These are phyloP conservation scores for Drosophila arawakana DNA, from an alignment of 1,140 invertebrate genomes.

Conservation along the genomic window DNA sequence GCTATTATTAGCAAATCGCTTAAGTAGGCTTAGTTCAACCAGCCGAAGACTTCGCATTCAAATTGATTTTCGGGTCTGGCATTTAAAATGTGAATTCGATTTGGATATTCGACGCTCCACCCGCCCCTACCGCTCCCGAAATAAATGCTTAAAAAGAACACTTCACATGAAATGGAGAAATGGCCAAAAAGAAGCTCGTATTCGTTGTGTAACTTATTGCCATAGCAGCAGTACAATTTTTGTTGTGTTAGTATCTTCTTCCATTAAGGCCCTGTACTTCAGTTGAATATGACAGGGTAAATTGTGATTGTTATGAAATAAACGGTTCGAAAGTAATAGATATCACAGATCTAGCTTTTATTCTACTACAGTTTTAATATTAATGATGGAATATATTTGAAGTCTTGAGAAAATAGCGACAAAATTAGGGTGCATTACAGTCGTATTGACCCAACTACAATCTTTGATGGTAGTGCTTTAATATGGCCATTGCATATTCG, in stretches of 20 bases:
- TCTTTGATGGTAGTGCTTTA: constrained; percentile 5
- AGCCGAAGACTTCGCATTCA: constrained; percentile 28
- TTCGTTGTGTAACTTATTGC: constrained; percentile 19
- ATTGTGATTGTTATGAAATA: too few species aligned
- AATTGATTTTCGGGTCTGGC: constrained; percentile 48
- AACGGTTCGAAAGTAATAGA: too few species aligned
- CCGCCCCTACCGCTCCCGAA: neutral
- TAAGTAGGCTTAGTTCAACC: constrained; percentile 42
- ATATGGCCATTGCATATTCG: constrained; percentile 33
- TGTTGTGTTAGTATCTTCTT: neutral
- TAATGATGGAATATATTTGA: too few species aligned
- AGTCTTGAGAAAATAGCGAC: too few species aligned
- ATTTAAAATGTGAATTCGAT: constrained; percentile 61
- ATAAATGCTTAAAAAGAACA: neutral
- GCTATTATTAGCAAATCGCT: constrained; percentile 59
- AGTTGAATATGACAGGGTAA: too few species aligned
- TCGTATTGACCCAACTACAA: too few species aligned
- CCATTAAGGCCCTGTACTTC: too few species aligned
- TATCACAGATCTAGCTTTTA: too few species aligned
- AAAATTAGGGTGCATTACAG: too few species aligned
- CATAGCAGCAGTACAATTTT: constrained; percentile 6
- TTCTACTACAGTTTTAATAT: too few species aligned
- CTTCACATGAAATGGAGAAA: neutral
- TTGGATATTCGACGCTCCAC: neutral
- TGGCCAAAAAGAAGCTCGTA: neutral